Evolutionary conservation across 2,113 vertebrate genomes (phyloP).

Genomic region (Cromileptes altivelis): DNA sequence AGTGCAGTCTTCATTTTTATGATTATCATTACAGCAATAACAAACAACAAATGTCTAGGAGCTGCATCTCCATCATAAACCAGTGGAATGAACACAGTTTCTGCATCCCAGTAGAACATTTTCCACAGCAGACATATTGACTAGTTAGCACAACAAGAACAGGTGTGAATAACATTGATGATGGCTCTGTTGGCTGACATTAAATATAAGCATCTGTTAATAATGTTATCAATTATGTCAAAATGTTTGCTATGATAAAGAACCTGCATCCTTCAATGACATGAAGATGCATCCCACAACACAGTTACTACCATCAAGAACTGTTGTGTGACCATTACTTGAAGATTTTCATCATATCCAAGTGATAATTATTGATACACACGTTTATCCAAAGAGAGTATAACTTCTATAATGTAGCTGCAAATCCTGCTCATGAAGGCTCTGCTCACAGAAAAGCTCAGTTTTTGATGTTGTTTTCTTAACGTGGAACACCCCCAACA

Average conservation of each 20-base stretch:
- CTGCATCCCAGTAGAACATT: background rate
- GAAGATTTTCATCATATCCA: background rate
- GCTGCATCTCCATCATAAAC: background rate
- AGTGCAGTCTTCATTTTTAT: background rate
- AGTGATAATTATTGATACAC: too few relatives aligned
- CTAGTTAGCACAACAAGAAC: too few relatives aligned
- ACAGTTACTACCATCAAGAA: background rate
- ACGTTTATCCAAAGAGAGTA: too few relatives aligned
- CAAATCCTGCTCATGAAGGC: too few relatives aligned
- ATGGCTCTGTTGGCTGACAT: too few relatives aligned
- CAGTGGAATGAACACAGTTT: background rate
- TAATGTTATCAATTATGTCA: background rate
- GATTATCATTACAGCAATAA: background rate
- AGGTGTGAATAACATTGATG: too few relatives aligned
- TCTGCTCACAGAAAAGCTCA: too few relatives aligned
- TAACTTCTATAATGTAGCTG: too few relatives aligned
- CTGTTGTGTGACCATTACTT: background rate
- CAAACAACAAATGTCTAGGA: background rate
- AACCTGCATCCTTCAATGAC: background rate
- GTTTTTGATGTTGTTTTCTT: too few relatives aligned
- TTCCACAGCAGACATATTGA: background rate
- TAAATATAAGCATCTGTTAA: too few relatives aligned
- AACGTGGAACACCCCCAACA: too few relatives aligned
- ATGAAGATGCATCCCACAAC: too few relatives aligned
- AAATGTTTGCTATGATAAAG: background rate